Evolutionary conservation across 2,113 vertebrate species (phyloP).

Genomic region (Cyprinodon variegatus): DNA sequence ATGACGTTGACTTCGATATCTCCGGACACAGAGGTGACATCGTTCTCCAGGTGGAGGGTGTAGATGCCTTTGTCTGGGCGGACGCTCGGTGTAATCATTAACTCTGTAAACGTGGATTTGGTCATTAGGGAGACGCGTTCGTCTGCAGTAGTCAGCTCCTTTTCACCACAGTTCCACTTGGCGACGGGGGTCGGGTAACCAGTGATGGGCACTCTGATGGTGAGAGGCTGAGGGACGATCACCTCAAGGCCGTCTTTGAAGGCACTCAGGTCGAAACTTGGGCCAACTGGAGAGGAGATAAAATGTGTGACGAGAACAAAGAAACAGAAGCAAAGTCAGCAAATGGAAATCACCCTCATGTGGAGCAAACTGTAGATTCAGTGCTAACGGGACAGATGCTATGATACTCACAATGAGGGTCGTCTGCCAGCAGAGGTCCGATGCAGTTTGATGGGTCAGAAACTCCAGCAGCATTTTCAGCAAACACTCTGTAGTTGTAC

Average conservation of each 20-base stretch:
- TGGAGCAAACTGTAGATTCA: too few species aligned
- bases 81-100: constrained; percentile 89
- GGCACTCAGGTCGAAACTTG: constrained; percentile 89
- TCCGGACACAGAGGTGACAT: constrained; percentile 87
- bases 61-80: constrained; percentile 95
- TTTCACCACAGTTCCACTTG: constrained; percentile 89
- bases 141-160: constrained; percentile 80
- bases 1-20: constrained; percentile 97
- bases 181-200: constrained; percentile 91
- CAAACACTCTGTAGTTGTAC: constrained; percentile 93
- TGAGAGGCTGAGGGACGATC: constrained; percentile 92
- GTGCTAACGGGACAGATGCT: background rate
- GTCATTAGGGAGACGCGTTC: constrained; percentile 88
- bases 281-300: constrained; percentile 79
- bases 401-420: constrained; percentile 83
- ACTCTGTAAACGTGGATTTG: constrained; percentile 85
- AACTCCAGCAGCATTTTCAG: constrained; percentile 94
- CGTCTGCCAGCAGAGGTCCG: constrained; percentile 93
- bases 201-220: constrained; percentile 89
- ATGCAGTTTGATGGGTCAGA: constrained; percentile 92
- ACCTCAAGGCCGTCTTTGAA: constrained; percentile 96
- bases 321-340: background rate
- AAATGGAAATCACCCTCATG: background rate
- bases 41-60: constrained; percentile 88
- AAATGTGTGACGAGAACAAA: constrained; percentile 4